Conservation (phyloP, 2,888 invertebrate genomes). For the Aricia artaxerxes region DNA sequence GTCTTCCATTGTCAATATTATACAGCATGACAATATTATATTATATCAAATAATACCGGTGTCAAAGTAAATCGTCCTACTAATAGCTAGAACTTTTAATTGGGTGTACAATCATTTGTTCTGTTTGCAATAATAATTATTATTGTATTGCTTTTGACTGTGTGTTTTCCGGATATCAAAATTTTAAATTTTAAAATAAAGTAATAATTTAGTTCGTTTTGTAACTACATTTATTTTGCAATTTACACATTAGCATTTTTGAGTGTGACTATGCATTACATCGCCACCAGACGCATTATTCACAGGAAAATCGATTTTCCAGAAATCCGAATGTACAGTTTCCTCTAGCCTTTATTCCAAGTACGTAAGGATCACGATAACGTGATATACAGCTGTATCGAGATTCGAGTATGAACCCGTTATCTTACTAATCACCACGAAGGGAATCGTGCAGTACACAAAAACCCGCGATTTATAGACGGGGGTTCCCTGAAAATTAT, state of each 20-base stretch:
- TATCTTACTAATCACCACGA: conserved; percentile 21
- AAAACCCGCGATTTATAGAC: neutral
- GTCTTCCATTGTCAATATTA: too few species aligned
- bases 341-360: neutral
- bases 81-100: too few species aligned
- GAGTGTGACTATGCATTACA: neutral
- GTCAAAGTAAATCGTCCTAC: too few species aligned
- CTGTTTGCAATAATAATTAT: too few species aligned
- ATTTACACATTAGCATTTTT: neutral
- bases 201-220: too few species aligned
- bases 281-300: neutral
- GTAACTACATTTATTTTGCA: too few species aligned
- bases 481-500: neutral
- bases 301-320: neutral
- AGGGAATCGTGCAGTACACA: neutral
- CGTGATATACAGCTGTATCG: neutral
- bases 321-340: neutral
- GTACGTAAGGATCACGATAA: neutral
- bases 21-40: too few species aligned
- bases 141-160: too few species aligned
- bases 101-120: too few species aligned
- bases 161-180: too few species aligned
- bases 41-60: too few species aligned
- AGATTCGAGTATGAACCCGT: conserved; percentile 2
- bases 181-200: too few species aligned